Conservation (phyloP, 2,113 vertebrate genomes). For the Mustelus asterias region DNA sequence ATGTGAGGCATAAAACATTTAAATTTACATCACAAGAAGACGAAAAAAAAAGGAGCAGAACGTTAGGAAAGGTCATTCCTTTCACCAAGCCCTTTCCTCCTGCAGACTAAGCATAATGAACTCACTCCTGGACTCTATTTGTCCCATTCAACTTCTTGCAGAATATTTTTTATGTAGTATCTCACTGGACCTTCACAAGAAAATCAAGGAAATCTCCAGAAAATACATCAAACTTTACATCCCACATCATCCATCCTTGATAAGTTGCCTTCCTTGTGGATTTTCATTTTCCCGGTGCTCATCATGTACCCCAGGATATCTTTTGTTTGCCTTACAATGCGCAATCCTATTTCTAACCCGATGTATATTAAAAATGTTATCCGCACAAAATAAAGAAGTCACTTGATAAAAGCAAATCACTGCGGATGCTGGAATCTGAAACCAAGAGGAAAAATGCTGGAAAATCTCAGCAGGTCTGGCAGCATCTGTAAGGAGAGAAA, state of each 20-base stretch:
- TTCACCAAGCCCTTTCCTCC: neutral
- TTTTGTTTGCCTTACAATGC: neutral
- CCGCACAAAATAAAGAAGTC: too few relatives aligned
- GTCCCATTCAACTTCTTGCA: neutral
- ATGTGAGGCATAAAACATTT: conserved; percentile 12
- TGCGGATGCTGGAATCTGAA: too few relatives aligned
- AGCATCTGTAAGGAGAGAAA: too few relatives aligned
- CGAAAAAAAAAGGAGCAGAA: neutral
- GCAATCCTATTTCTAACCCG: neutral
- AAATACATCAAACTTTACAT: neutral
- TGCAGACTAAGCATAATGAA: neutral
- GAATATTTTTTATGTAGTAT: neutral
- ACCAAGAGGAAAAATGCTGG: too few relatives aligned
- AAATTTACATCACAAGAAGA: neutral
- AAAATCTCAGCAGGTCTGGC: too few relatives aligned
- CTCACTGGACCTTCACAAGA: neutral
- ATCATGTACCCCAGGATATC: neutral
- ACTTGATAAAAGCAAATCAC: too few relatives aligned
- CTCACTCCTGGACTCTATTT: neutral
- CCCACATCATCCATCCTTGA: neutral
- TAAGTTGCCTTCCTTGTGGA: neutral
- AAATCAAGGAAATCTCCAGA: neutral
- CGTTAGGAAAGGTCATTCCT: neutral
- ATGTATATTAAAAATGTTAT: too few relatives aligned
- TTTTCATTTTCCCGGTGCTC: neutral